These are phyloP conservation scores for Tenthredo livida DNA, from an alignment of 2,888 invertebrate genomes.

Conservation along the genomic window DNA sequence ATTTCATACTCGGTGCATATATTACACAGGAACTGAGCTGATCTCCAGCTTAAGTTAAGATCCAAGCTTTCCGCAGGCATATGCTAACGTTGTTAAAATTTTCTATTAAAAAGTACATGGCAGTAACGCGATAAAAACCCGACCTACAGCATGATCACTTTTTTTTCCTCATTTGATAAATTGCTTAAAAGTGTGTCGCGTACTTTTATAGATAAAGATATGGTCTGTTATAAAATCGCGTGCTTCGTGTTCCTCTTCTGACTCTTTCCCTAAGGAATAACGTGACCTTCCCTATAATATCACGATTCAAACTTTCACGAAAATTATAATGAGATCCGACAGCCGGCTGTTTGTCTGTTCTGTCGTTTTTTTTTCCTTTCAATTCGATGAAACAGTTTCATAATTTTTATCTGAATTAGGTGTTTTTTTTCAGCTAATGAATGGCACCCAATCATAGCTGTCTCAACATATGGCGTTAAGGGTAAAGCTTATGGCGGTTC, in stretches of 20 bases:
- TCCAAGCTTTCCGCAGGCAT: background rate
- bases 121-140: constrained; percentile 18
- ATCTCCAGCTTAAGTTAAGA: background rate
- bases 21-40: background rate
- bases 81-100: constrained; percentile 11
- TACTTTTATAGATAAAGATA: background rate
- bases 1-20: background rate
- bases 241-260: background rate
- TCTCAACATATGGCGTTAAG: background rate
- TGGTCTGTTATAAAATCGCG: constrained; percentile 23
- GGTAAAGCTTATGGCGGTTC: background rate
- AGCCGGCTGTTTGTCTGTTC: background rate
- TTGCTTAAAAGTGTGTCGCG: constrained; percentile 44
- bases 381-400: background rate
- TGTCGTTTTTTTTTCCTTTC: background rate
- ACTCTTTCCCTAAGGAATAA: constrained; percentile 1
- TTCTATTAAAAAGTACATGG: background rate
- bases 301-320: constrained; percentile 9
- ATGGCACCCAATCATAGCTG: background rate
- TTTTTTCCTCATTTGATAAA: constrained; percentile 1
- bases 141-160: background rate
- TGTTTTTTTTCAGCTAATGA: background rate
- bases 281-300: constrained; percentile 15
- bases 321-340: background rate
- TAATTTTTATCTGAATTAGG: background rate